phyloP scores from a whole-genome alignment of 2,797 vertebrate species.

The Haliaeetus albicilla region DNA sequence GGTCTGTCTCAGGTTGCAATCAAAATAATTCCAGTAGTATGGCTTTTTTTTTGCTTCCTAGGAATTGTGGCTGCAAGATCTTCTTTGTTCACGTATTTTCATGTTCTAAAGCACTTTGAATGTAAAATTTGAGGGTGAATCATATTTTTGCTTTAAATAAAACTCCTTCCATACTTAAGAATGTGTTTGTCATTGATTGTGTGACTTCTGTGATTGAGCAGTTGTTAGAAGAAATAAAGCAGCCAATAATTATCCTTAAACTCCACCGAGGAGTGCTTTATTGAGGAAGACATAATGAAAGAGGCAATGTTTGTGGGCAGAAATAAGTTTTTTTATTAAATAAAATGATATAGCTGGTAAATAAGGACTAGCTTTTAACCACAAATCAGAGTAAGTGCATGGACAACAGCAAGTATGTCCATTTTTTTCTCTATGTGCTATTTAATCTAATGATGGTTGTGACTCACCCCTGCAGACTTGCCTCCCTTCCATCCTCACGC shows the following conservation, averaged over 20 bases:
- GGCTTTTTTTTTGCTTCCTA: not conserved
- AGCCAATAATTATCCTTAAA: constrained; percentile 17
- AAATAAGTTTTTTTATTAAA: not conserved
- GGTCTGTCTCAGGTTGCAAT: not conserved
- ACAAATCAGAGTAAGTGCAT: not conserved
- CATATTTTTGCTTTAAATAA: constrained; percentile 48
- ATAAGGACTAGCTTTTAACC: not conserved
- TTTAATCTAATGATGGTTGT: not conserved
- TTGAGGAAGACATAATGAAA: not conserved
- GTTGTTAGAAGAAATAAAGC: not conserved
- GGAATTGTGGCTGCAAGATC: not conserved
- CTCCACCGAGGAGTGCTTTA: not conserved
- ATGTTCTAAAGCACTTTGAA: not conserved
- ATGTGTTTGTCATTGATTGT: not conserved
- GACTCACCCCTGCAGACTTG: not conserved
- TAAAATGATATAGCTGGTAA: not conserved
- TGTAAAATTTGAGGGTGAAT: constrained; percentile 23
- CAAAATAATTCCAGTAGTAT: not conserved
- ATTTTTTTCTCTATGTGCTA: not conserved
- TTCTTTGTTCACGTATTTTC: not conserved
- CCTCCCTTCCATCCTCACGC: not conserved
- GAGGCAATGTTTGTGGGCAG: not conserved
- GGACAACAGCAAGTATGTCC: not conserved
- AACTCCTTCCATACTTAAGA: not conserved
- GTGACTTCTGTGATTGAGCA: constrained; percentile 13